Evolutionary conservation across 2,888 invertebrate genomes (phyloP).

Genomic region (Mimas tiliae): DNA sequence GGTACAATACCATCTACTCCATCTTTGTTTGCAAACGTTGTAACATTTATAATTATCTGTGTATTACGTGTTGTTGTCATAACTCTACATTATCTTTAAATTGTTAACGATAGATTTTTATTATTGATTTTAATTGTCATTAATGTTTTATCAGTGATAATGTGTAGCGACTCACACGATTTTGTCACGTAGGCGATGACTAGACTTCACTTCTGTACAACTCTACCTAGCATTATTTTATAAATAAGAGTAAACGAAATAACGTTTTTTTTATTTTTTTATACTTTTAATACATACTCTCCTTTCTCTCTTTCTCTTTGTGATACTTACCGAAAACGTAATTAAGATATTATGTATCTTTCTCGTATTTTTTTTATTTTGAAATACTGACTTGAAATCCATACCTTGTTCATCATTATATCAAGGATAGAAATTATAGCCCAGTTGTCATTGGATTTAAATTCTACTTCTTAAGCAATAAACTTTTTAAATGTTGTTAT

Average conservation of each 20-base stretch:
- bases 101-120: background rate
- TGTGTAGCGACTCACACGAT: background rate
- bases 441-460: no score
- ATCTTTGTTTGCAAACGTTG: background rate
- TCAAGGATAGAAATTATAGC: no score
- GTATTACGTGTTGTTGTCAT: background rate
- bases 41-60: background rate
- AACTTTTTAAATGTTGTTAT: no score
- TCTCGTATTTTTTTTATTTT: no score
- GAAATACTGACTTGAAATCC: no score
- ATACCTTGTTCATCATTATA: no score
- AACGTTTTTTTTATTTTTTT: background rate
- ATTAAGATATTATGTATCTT: no score
- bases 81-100: background rate
- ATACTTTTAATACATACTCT: no score
- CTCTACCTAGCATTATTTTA: background rate
- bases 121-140: conserved; percentile 8
- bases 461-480: no score
- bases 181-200: conserved; percentile 2
- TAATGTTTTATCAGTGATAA: background rate
- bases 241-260: background rate
- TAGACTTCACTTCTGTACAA: background rate
- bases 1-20: no score
- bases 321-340: no score
- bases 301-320: background rate